Conservation (phyloP, 2,888 invertebrate genomes). For the Belgica antarctica region DNA sequence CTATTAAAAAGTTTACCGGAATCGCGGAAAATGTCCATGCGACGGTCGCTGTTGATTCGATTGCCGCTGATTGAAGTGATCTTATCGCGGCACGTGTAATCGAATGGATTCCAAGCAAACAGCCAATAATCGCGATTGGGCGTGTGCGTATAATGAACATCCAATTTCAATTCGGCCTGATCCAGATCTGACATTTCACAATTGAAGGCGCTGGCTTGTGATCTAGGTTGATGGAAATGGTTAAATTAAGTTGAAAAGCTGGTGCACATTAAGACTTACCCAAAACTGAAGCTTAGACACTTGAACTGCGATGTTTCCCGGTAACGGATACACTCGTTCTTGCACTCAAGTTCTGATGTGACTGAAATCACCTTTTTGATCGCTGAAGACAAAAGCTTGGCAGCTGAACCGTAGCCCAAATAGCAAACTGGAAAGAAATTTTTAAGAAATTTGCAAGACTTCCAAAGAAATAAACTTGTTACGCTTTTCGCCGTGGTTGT, state of each 20-base stretch:
- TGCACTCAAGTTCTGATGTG: slow-evolving; percentile 66
- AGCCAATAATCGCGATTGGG: slow-evolving; percentile 66
- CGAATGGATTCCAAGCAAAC: slow-evolving; percentile 76
- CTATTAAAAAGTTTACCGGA: slow-evolving; percentile 52
- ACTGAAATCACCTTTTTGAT: slow-evolving; percentile 66
- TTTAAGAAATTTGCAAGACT: no score
- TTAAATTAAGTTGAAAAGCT: not conserved
- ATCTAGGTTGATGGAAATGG: slow-evolving; percentile 47
- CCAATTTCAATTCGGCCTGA: slow-evolving; percentile 70
- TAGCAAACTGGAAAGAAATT: slow-evolving; percentile 67
- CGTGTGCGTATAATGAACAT: slow-evolving; percentile 67
- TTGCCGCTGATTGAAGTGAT: slow-evolving; percentile 54
- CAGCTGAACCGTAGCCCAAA: slow-evolving; percentile 73
- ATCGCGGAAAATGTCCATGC: slow-evolving; percentile 56
- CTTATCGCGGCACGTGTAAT: slow-evolving; percentile 64
- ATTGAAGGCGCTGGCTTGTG: slow-evolving; percentile 57
- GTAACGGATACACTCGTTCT: slow-evolving; percentile 63
- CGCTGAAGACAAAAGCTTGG: slow-evolving; percentile 65
- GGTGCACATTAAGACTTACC: slow-evolving; percentile 54
- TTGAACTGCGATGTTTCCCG: slow-evolving; percentile 61
- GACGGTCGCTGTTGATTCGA: slow-evolving; percentile 54
- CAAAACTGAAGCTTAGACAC: slow-evolving; percentile 75
- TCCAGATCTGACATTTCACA: slow-evolving; percentile 77
- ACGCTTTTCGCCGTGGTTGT: slow-evolving; percentile 55
- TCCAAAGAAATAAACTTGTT: no score